phyloP scores from a whole-genome alignment of 2,888 invertebrate species.

The Lasioglossum oenotherae region DNA sequence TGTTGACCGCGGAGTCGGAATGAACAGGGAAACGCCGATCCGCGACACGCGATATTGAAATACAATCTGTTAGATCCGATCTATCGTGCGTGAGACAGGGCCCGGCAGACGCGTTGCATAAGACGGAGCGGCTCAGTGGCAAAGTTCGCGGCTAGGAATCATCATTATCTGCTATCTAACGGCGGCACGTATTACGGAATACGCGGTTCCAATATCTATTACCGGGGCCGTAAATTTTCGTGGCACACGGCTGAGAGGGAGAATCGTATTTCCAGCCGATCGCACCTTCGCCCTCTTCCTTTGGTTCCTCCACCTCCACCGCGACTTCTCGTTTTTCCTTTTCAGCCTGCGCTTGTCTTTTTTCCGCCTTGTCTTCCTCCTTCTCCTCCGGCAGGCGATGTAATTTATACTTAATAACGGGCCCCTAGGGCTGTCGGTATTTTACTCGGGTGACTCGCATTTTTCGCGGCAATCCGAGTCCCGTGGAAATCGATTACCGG shows the following conservation, averaged over 20 bases:
- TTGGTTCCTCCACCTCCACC: neutral
- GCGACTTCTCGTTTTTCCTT: constrained; percentile 10
- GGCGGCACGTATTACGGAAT: constrained; percentile 73
- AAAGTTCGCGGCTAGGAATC: constrained; percentile 72
- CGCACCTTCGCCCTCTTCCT: constrained; percentile 51
- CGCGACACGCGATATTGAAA: constrained; percentile 53
- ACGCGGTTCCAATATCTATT: constrained; percentile 73
- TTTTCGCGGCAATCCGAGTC: constrained; percentile 58
- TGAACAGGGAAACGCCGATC: constrained; percentile 41
- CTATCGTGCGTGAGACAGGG: constrained; percentile 54
- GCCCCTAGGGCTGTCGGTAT: constrained; percentile 36
- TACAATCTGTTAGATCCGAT: constrained; percentile 60
- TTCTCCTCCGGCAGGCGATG: constrained; percentile 26
- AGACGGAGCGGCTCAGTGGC: constrained; percentile 57
- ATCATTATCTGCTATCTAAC: constrained; percentile 73
- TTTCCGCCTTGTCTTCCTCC: constrained; percentile 9
- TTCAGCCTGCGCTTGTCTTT: constrained; percentile 23
- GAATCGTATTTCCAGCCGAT: constrained; percentile 74
- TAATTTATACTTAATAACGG: constrained; percentile 73
- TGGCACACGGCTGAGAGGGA: constrained; percentile 58
- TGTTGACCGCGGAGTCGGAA: constrained; percentile 28
- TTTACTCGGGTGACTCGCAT: constrained; percentile 52
- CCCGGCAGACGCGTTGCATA: constrained; percentile 43
- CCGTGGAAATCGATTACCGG: constrained; percentile 63
- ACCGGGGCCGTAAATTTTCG: constrained; percentile 68